Percentiles rank a stretch among this genome's conserved stretches.
These are phyloP conservation scores for Vombatus ursinus DNA, from an alignment of 2,113 vertebrate genomes.

Conservation along the genomic window DNA sequence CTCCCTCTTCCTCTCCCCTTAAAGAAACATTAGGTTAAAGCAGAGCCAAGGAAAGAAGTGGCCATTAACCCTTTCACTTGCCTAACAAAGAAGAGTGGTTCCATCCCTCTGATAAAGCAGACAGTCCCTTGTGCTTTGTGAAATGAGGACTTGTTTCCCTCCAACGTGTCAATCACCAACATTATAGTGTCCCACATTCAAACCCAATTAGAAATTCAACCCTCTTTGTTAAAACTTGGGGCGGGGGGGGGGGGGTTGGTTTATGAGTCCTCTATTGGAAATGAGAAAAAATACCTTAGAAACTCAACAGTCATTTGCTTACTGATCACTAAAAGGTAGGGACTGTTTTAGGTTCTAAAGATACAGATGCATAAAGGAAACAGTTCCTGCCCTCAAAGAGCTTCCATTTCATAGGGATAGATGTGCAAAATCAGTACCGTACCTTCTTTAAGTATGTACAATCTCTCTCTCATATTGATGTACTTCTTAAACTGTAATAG, in stretches of 20 bases:
- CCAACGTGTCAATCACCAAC: neutral
- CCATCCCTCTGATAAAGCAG: neutral
- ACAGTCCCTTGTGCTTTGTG: neutral
- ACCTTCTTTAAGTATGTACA: neutral
- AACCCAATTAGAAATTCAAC: neutral
- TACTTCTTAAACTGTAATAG: neutral
- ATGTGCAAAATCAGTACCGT: no score
- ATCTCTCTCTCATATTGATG: neutral
- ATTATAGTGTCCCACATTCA: neutral
- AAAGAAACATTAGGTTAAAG: conserved; percentile 18
- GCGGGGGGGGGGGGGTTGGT: neutral
- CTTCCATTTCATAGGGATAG: neutral
- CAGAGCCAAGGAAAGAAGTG: conserved; percentile 34
- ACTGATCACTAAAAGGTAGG: neutral
- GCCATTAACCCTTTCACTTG: conserved; percentile 54
- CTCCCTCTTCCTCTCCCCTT: no score
- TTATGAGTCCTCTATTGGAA: neutral
- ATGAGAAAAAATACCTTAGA: neutral
- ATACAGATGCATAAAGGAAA: neutral
- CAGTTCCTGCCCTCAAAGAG: neutral
- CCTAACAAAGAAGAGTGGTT: neutral
- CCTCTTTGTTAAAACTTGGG: neutral
- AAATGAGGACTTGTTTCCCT: neutral
- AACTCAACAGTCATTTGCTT: neutral
- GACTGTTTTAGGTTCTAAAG: neutral